Evolutionary conservation across 2,888 invertebrate genomes (phyloP).

Genomic region (Leptinotarsa tumamoca): DNA sequence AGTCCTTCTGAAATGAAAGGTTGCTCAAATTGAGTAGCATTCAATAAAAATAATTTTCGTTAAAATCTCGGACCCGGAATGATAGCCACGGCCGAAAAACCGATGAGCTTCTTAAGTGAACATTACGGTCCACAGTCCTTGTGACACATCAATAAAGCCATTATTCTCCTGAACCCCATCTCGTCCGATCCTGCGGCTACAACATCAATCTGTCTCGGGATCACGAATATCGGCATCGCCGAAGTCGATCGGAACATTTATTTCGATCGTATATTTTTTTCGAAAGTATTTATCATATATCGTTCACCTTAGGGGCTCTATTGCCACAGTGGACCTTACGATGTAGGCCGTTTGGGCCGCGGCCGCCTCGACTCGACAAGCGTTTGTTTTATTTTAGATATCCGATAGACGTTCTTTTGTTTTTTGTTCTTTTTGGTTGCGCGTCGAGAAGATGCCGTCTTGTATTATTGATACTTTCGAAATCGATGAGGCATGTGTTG

Average conservation of each 20-base stretch:
- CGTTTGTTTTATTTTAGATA: slow-evolving; percentile 17
- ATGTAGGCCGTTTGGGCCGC: background rate
- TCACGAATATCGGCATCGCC: slow-evolving; percentile 55
- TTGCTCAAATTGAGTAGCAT: no score
- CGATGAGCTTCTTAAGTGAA: slow-evolving; percentile 30
- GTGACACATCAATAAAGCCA: slow-evolving; percentile 59
- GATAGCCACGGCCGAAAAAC: background rate
- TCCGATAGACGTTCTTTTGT: slow-evolving; percentile 4
- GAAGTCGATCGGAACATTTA: slow-evolving; percentile 60
- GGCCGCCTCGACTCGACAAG: background rate
- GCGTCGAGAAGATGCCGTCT: background rate
- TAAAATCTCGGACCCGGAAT: background rate
- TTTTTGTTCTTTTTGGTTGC: slow-evolving; percentile 5
- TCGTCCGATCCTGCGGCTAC: slow-evolving; percentile 43
- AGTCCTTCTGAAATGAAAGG: no score
- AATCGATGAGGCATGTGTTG: slow-evolving; percentile 4
- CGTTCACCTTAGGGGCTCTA: slow-evolving; percentile 54
- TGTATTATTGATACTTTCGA: slow-evolving; percentile 13
- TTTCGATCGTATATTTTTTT: slow-evolving; percentile 62
- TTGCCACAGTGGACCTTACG: background rate
- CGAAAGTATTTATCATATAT: slow-evolving; percentile 61
- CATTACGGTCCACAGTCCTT: slow-evolving; percentile 40
- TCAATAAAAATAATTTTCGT: background rate
- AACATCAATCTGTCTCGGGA: slow-evolving; percentile 51
- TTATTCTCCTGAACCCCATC: slow-evolving; percentile 52